Conservation (phyloP, 2,888 invertebrate genomes). For the Acrocyrtus sp. region DNA sequence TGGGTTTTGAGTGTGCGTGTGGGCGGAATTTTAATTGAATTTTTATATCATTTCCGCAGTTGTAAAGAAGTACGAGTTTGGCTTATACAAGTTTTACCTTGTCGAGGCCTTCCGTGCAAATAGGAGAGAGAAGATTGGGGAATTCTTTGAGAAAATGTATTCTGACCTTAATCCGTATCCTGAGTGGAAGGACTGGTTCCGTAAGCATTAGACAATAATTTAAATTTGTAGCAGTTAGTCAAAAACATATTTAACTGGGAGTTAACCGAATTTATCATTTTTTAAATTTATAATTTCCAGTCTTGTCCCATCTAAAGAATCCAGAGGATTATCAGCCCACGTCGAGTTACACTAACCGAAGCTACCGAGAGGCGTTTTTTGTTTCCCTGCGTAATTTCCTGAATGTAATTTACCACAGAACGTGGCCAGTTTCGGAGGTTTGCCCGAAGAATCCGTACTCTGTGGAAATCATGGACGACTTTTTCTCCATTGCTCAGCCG, state of each 20-base stretch:
- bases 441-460: slow-evolving; percentile 63
- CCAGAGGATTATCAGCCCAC: slow-evolving; percentile 60
- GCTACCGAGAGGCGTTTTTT: slow-evolving; percentile 63
- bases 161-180: slow-evolving; percentile 86
- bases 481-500: slow-evolving; percentile 63
- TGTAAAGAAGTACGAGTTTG: slow-evolving; percentile 65
- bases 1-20: neutral
- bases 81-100: slow-evolving; percentile 79
- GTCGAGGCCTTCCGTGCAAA: slow-evolving; percentile 86
- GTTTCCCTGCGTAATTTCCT: slow-evolving; percentile 63
- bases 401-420: slow-evolving; percentile 63
- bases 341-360: slow-evolving; percentile 60
- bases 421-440: slow-evolving; percentile 63
- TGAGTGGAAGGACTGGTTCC: slow-evolving; percentile 99
- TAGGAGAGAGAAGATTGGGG: slow-evolving; percentile 84
- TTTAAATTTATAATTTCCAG: slow-evolving; percentile 33
- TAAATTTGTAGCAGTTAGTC: too few species aligned
- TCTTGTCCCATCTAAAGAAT: slow-evolving; percentile 59
- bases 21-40: neutral
- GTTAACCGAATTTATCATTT: too few species aligned
- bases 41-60: slow-evolving; percentile 33
- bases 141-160: slow-evolving; percentile 89
- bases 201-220: slow-evolving; percentile 78
- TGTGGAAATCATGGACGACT: slow-evolving; percentile 64
- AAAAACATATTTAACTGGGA: too few species aligned